Evolutionary conservation across 2,113 vertebrate species (phyloP).

Genomic region (Egretta garzetta): DNA sequence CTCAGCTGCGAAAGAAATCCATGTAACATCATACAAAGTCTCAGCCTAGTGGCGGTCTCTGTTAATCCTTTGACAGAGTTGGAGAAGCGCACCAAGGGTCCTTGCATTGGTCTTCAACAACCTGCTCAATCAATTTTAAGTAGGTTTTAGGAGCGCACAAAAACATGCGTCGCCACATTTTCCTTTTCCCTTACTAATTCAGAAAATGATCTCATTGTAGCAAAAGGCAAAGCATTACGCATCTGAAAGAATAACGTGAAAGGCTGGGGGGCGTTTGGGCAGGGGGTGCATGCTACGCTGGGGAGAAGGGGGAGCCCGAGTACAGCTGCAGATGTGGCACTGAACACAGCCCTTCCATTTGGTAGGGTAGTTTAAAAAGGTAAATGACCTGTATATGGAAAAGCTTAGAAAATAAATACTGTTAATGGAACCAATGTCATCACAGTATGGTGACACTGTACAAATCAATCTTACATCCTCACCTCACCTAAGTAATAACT

Average conservation of each 20-base stretch:
- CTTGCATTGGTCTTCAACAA: neutral
- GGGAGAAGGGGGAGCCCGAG: neutral
- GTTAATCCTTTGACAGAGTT: neutral
- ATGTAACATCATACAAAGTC: neutral
- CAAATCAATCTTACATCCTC: neutral
- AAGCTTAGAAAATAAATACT: neutral
- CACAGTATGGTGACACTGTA: neutral
- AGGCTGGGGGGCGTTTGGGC: rapidly evolving
- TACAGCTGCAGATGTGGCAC: neutral
- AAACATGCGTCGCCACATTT: neutral
- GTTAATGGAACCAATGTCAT: neutral
- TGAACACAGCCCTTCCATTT: neutral
- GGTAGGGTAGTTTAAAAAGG: neutral
- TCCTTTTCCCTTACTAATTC: neutral
- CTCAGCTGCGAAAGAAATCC: neutral
- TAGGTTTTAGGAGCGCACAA: neutral
- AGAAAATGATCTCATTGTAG: neutral
- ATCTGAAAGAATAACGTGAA: neutral
- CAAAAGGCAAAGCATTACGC: neutral
- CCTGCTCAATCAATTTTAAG: neutral
- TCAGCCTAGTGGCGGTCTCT: neutral
- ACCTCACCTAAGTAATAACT: neutral
- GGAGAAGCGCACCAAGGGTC: neutral
- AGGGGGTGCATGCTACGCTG: rapidly evolving
- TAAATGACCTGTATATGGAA: neutral